Base-by-base conservation (phyloP, 2,113 vertebrate species). In the Psittacus erithacus region DNA sequence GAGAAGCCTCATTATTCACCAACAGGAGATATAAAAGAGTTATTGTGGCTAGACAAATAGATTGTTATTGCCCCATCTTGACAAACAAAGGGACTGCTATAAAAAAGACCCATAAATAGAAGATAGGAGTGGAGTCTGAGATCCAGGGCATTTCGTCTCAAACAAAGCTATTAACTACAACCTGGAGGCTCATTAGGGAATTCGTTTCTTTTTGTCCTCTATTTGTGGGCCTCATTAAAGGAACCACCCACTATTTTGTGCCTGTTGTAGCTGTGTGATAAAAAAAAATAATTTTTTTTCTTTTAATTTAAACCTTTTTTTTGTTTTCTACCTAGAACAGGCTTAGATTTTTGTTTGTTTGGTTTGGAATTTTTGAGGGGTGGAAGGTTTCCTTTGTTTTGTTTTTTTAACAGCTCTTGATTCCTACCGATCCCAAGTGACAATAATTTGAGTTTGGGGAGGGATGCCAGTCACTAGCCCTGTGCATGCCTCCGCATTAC, bases 1-100 rank as follows among this genome's bases (percentile, higher is more conserved):
- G 59, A 90, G 79, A 87, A 94, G 38, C 31, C 93, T 91, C 81
- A 81, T 95, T 97, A 96, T 95, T 96, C 57, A 93, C 41, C 24
- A 7, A 35, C 33, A 87, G 39, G 44, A 78, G 69, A 80, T 92
- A 94, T 41, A 74, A 93, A 78, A 95, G 73, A 88, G 57, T 78
- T 94, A 49, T 35, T 92, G 70, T 53, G 78, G 31, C 39, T 70
- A 73, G 18, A 77, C 27, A 96, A 95, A 93, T 38, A 76, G 57
- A 81, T 91, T 92, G 68, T 11, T 59, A 38, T 31, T 78, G 49
- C 91, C 67, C 69, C 57, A 88, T 93, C 67, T 74, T 96, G 70
- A 97, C 49, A 90, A 97, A 96, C 33, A 22, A 65, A 83, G 35
- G 28, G 18, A 81, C n/a, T 47, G 50, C 67, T 77, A 80, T 78